These are phyloP conservation scores for Tragulus kanchil DNA, from an alignment of 2,113 vertebrate species.

Conservation along the genomic window DNA sequence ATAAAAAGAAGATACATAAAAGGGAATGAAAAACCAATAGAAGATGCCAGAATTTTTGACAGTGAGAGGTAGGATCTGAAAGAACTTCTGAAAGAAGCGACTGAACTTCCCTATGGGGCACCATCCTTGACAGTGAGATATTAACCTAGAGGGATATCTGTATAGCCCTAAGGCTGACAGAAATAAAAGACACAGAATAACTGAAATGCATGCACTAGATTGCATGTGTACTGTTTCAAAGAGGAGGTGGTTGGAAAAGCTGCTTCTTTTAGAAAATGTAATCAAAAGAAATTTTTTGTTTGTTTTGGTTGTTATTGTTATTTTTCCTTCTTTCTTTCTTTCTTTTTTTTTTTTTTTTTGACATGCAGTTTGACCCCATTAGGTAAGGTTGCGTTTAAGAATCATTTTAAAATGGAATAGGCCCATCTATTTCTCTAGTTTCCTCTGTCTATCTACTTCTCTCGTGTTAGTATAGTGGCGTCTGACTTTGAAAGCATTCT, in stretches of 20 bases:
- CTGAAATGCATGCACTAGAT: not conserved
- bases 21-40: slow-evolving; percentile 81
- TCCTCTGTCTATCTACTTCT: not conserved
- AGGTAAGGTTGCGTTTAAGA: slow-evolving; percentile 17
- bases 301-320: slow-evolving; percentile 40
- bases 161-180: slow-evolving; percentile 26
- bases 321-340: not conserved
- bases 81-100: slow-evolving; percentile 75
- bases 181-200: slow-evolving; percentile 69
- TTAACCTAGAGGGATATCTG: slow-evolving; percentile 72
- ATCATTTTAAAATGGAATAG: slow-evolving; percentile 30
- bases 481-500: slow-evolving; percentile 8
- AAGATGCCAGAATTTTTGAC: slow-evolving; percentile 80
- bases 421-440: not conserved
- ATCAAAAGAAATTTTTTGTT: not conserved
- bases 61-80: slow-evolving; percentile 79
- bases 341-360: not conserved
- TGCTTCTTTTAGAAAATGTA: not conserved
- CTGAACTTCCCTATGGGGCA: slow-evolving; percentile 69
- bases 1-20: slow-evolving; percentile 84
- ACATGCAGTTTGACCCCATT: not conserved
- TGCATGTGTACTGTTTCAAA: slow-evolving; percentile 27
- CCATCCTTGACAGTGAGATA: slow-evolving; percentile 70
- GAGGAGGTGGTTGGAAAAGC: slow-evolving; percentile 41
- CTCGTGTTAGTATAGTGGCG: not conserved